Evolutionary conservation across 2,113 vertebrate genomes (phyloP), one percentile per base, ranked within the genome.

Genomic region (Gracilinanus agilis): DNA sequence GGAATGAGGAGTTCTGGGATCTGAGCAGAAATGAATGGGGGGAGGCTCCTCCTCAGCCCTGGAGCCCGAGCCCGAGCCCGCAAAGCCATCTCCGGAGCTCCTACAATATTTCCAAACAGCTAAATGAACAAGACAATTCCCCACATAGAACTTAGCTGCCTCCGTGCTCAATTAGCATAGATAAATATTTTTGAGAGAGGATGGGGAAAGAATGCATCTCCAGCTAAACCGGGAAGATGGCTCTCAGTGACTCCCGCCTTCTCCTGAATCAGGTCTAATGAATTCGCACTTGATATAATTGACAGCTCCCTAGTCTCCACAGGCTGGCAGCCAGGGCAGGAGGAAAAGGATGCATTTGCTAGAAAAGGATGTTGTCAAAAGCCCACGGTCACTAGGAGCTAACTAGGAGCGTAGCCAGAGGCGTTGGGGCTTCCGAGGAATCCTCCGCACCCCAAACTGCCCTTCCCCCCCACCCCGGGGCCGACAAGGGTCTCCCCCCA

Each of bases 181-280:
- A 98, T 98, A 98, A 98, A 98, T 98, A 98, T 98, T 98, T 97
- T 97, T 98, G 40, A 97, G 97, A 98, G 97, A 98, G 96, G 53
- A 97, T 83, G 96, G 94, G 97, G 97, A 97, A 97, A 97, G 97
- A 98, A 98, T 96, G 96, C 97, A 96, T 97, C 98, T 98, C 97
- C 96, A 98, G 98, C 97, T 98, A 98, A 98, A 98, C 97, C 97
- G 93, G 54, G 97, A 98, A 97, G 96, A 96, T 93, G 95, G 98
- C 96, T 97, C 96, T 98, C 97, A 49, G 9, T 94, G 0, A 96
- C 98, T 98, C 98, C 95, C 95, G 91, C 94, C 97, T 96, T 92
- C 67, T 83, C n/a, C 96, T 96, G 96, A 98, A 97, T 98, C 96
- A 96, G 97, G 96, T 93, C 96, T 97, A 96, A 98, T 98, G 98